Base-by-base conservation (phyloP, 2,797 vertebrate genomes). In the Acanthornis magna region DNA sequence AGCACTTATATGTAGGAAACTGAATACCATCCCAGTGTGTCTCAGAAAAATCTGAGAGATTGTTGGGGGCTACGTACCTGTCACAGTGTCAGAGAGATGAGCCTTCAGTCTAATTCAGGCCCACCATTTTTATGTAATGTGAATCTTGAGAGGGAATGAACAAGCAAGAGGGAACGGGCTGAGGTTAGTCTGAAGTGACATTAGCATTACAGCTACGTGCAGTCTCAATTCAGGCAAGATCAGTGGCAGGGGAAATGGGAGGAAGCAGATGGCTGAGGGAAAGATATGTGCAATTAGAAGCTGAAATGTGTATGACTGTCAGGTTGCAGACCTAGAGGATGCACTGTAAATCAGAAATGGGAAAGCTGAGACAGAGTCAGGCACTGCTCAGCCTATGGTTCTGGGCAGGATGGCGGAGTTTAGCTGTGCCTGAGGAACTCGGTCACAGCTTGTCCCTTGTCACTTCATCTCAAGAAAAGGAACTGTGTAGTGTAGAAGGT, bases 381-480 rank as follows among this genome's bases (percentile, higher is more conserved):
- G 2, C 27, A 20, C 19, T 8, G 34, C 23, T 88, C 32, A 34
- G 30, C 30, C 50, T 32, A 2, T 26, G 57, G 34, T 42, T 34
- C 27, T 18, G 34, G 61, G 58, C 58, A 65, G 73, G 50, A n/a
- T 36, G 47, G 11, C 47, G 10, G 36, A 58, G 61, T 18, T 72
- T 45, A 34, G 43, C 66, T 78, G 34, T 51, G 50, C 54, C 30
- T 0, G 0, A 65, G 54, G 54, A 84, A 13, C 11, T 2, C 15
- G 75, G 48, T 53, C 61, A 30, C 2, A 1, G 4, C 1, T 0
- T 30, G 19, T 12, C 57, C 13, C 73, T 58, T 78, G 73, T 38
- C 27, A 72, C 23, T 42, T 38, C 10, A 11, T n/a, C 51, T 47
- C 50, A 18, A 47, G 40, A 38, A 57, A 51, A 53, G 5, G 16